phyloP scores from a whole-genome alignment of 2,797 vertebrate species.

The Chrysocyon brachyurus region DNA sequence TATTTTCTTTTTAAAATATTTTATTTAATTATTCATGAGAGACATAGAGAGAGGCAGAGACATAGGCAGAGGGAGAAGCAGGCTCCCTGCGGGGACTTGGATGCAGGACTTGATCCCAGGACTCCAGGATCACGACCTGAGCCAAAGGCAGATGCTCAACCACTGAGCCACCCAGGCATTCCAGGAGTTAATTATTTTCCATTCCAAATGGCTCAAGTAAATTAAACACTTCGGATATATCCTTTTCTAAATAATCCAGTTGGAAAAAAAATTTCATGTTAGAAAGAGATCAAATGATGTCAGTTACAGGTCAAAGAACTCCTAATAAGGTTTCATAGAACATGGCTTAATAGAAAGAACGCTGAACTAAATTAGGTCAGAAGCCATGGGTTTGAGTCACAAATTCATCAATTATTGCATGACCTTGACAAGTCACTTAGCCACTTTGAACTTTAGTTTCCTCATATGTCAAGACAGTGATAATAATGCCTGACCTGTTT shows the following conservation, averaged over 20 bases:
- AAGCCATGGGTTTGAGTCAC: slow-evolving; percentile 75
- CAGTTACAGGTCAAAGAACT: slow-evolving; percentile 79
- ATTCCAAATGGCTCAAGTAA: slow-evolving; percentile 29
- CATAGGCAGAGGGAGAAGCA: too few species aligned
- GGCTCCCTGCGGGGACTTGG: too few species aligned
- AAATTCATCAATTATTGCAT: slow-evolving; percentile 77
- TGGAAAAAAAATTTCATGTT: slow-evolving; percentile 58
- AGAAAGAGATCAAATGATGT: slow-evolving; percentile 75
- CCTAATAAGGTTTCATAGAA: slow-evolving; percentile 80
- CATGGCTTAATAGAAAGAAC: slow-evolving; percentile 75
- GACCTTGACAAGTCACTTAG: slow-evolving; percentile 83
- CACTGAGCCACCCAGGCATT: too few species aligned
- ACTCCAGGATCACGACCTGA: too few species aligned
- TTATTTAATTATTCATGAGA: too few species aligned
- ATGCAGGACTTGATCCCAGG: too few species aligned
- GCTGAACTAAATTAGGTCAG: slow-evolving; percentile 77
- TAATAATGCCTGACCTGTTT: slow-evolving; percentile 69
- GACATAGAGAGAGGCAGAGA: too few species aligned
- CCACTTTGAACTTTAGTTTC: slow-evolving; percentile 74
- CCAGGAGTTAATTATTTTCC: slow-evolving; percentile 19
- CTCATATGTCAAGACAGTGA: slow-evolving; percentile 72
- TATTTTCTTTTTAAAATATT: neutral
- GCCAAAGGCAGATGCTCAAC: too few species aligned
- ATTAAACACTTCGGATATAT: neutral
- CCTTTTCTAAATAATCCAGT: slow-evolving; percentile 68